These are phyloP conservation scores for Chironex yamaguchii DNA, from an alignment of 30 jellyfish, hydroid and myxozoan species.

Conservation along the genomic window DNA sequence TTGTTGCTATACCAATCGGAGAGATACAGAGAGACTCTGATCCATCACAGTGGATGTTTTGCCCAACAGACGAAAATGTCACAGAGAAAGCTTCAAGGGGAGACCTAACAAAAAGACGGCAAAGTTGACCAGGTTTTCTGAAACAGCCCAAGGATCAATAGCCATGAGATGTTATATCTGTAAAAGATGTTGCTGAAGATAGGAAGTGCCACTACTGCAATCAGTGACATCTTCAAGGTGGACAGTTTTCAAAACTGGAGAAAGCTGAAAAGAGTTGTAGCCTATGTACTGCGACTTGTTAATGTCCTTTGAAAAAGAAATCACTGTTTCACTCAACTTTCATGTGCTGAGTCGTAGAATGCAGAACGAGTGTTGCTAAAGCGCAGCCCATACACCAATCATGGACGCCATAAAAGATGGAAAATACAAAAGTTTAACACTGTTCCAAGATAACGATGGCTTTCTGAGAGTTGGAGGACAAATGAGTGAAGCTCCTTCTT, in stretches of 20 bases:
- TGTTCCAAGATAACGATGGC: background rate
- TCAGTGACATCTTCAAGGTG: background rate
- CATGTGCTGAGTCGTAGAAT: background rate
- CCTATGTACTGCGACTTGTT: background rate
- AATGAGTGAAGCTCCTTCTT: background rate
- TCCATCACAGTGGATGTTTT: slow-evolving; percentile 8
- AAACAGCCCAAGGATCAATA: slow-evolving; percentile 5
- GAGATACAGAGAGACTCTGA: slow-evolving; percentile 18
- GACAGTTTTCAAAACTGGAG: background rate
- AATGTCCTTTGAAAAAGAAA: background rate
- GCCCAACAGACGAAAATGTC: background rate
- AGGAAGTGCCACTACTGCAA: background rate
- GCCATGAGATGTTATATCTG: slow-evolving; percentile 3
- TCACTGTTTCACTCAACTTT: background rate
- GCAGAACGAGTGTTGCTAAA: background rate
- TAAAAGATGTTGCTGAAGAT: background rate
- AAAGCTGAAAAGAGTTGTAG: background rate
- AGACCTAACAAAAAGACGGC: slow-evolving; percentile 31
- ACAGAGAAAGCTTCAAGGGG: slow-evolving; percentile 20
- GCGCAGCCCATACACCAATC: background rate
- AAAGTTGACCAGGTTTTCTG: slow-evolving; percentile 12
- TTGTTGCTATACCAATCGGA: slow-evolving; percentile 50
- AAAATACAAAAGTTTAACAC: background rate
- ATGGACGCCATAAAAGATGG: background rate
- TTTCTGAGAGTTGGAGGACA: background rate